Base-by-base conservation (phyloP, 2,888 invertebrate species). In the Phyto melanocephala region DNA sequence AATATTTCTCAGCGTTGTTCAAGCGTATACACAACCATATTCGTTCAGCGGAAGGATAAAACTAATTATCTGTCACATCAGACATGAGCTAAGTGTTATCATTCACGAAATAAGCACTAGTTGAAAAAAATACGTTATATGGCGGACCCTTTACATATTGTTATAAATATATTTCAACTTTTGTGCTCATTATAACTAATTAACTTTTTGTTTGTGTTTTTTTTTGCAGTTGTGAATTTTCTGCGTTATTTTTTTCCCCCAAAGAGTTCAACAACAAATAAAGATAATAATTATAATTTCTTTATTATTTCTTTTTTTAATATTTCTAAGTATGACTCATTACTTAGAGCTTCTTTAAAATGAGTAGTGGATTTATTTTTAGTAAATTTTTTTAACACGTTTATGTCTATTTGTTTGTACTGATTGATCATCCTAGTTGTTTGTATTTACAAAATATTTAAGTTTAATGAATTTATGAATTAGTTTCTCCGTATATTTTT, bases 131-230 rank as follows among this genome's bases (percentile, higher is more conserved):
- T n/a, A n/a, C n/a, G n/a, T n/a, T n/a, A n/a, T n/a, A n/a, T n/a
- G n/a, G n/a, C n/a, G n/a, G n/a, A n/a, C n/a, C n/a, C n/a, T n/a
- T n/a, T n/a, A n/a, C n/a, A n/a, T 45, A 37, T 67, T 68, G 8
- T 58, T 71, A 45, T 35, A 58, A 37, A 50, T 71, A 47, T 60
- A 58, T 50, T 50, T 72, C 35, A 71, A 71, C 71, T 62, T 62
- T 72, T 72, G 50, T 62, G 11, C 72, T 65, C 63, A 63, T 63
- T 74, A 74, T 63, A 74, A 74, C 50, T 62, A 72, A 72, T 63
- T 65, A 74, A 45, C 63, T 65, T 54, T 63, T n/a, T n/a, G n/a
- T n/a, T n/a, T n/a, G n/a, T 28, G 10, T 40, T 58, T 47, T 50
- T 40, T 60, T 50, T 62, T 76, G 50, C 28, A 62, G 45, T 54